Conservation (phyloP, 2,888 invertebrate genomes). For the Electrophaes corylata region DNA sequence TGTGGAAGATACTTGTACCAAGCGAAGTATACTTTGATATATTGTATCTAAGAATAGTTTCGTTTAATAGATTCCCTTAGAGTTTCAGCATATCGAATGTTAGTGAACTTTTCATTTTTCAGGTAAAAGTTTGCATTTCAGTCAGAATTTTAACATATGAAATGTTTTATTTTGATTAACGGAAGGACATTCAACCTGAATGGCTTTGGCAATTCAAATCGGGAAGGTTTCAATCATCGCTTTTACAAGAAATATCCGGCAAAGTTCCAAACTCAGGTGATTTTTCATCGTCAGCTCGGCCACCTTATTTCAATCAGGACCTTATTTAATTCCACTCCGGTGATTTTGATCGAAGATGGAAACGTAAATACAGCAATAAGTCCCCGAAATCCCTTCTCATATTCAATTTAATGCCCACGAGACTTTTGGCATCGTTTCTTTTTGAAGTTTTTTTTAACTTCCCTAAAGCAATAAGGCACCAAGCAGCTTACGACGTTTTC, state of each 20-base stretch:
- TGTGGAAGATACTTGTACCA: no score
- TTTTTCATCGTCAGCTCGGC: constrained; percentile 48
- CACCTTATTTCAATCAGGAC: constrained; percentile 56
- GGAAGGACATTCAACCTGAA: not conserved
- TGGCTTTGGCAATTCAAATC: constrained; percentile 31
- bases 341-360: constrained; percentile 48
- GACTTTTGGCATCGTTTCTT: constrained; percentile 46
- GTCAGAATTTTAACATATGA: no score
- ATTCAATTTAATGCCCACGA: constrained; percentile 50
- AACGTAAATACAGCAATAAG: constrained; percentile 48
- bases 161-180: constrained; percentile 28
- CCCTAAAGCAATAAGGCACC: constrained; percentile 35
- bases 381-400: constrained; percentile 44
- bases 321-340: constrained; percentile 51
- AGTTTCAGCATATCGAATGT: no score
- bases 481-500: not conserved
- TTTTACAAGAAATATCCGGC: constrained; percentile 35
- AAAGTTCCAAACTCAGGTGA: constrained; percentile 42
- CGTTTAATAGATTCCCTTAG: no score
- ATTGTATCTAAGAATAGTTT: not conserved
- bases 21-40: constrained; percentile 12
- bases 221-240: constrained; percentile 37
- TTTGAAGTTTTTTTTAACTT: constrained; percentile 38
- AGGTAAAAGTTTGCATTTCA: no score
- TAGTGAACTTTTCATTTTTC: no score